Conservation (phyloP, 2,797 vertebrate genomes). For the Rhyacichthys aspro region DNA sequence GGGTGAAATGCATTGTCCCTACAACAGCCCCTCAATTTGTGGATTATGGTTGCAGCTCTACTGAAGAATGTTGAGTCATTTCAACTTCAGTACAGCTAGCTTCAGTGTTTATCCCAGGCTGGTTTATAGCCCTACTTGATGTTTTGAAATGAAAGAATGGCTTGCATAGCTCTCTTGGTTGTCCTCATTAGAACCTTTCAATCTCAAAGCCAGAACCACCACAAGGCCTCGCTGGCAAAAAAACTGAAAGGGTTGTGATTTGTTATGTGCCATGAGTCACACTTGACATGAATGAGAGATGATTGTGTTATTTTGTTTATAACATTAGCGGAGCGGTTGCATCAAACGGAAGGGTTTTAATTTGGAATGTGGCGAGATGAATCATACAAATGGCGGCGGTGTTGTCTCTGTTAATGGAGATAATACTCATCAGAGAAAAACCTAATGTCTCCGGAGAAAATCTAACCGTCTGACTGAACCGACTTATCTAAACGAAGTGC, state of each 20-base stretch:
- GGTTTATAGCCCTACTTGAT: slow-evolving; percentile 40
- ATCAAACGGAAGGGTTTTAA: slow-evolving; percentile 33
- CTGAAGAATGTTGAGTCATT: slow-evolving; percentile 46
- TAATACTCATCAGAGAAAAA: not conserved
- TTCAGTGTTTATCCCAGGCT: slow-evolving; percentile 51
- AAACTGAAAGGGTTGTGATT: slow-evolving; percentile 39
- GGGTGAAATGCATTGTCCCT: no score
- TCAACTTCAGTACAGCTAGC: slow-evolving; percentile 54
- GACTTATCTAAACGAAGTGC: slow-evolving; percentile 41
- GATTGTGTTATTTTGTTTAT: slow-evolving; percentile 52
- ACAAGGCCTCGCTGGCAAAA: slow-evolving; percentile 16
- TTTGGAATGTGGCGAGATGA: slow-evolving; percentile 43
- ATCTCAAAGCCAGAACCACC: slow-evolving; percentile 38
- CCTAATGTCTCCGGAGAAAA: slow-evolving; percentile 50
- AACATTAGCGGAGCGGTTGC: slow-evolving; percentile 31
- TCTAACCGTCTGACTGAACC: slow-evolving; percentile 45
- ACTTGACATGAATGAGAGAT: slow-evolving; percentile 32
- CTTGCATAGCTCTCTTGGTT: slow-evolving; percentile 38
- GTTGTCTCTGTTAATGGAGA: slow-evolving; percentile 50
- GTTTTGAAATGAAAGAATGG: slow-evolving; percentile 43
- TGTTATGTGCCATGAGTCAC: slow-evolving; percentile 47
- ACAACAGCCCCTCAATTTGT: no score
- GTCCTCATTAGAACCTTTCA: slow-evolving; percentile 57
- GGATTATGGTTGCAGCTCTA: slow-evolving; percentile 19
- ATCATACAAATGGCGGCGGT: slow-evolving; percentile 41